Percentiles rank a stretch among this genome's conserved stretches.
phyloP scores from a whole-genome alignment of 2,113 vertebrate species.

The Myxocyprinus asiaticus region DNA sequence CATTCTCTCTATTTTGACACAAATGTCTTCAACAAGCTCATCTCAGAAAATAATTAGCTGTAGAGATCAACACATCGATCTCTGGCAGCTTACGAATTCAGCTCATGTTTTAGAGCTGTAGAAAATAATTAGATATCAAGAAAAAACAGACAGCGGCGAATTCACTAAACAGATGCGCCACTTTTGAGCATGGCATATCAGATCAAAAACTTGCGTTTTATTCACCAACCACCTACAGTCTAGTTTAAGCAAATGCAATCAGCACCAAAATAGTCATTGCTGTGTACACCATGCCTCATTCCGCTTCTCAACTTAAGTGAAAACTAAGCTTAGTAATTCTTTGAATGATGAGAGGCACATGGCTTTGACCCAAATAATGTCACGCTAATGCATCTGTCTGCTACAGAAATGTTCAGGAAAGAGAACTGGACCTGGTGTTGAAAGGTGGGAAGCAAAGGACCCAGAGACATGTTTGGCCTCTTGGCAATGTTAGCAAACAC shows the following conservation, averaged over 20 bases:
- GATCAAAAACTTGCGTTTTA: too few species aligned
- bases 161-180: too few species aligned
- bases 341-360: background rate
- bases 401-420: constrained; percentile 29
- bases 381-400: background rate
- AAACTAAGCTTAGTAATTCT: background rate
- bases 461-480: constrained; percentile 41
- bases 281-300: too few species aligned
- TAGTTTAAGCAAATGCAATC: too few species aligned
- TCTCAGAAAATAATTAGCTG: constrained; percentile 20
- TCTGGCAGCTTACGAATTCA: constrained; percentile 40
- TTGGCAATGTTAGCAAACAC: constrained; percentile 51
- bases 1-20: constrained; percentile 28
- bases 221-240: too few species aligned
- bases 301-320: too few species aligned
- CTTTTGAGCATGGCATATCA: too few species aligned
- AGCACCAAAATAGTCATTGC: too few species aligned
- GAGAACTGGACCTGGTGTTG: constrained; percentile 34
- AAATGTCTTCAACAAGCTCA: constrained; percentile 30
- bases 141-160: too few species aligned
- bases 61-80: constrained; percentile 42
- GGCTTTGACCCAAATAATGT: background rate
- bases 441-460: constrained; percentile 38
- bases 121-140: too few species aligned
- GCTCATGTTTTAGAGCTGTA: background rate